phyloP scores from a whole-genome alignment of 1,140 invertebrate species.

The Geopemphigus sp. region DNA sequence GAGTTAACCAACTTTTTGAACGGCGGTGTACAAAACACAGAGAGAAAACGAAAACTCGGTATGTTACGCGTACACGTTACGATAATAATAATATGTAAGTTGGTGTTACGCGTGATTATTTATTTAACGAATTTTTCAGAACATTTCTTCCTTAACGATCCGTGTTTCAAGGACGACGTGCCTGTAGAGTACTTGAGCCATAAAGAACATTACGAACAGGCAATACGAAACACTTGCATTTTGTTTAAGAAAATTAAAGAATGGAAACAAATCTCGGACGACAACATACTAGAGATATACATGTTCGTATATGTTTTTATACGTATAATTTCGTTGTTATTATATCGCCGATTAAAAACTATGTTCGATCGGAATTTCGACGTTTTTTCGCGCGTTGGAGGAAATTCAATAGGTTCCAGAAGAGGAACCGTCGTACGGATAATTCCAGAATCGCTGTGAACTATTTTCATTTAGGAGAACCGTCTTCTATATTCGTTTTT shows the following conservation, averaged over 20 bases:
- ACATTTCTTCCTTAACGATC: constrained; percentile 70
- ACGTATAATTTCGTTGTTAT: too few species aligned
- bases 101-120: background rate
- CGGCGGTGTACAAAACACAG: constrained; percentile 72
- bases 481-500: too few species aligned
- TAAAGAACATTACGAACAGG: constrained; percentile 79
- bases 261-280: constrained; percentile 51
- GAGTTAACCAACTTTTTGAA: constrained; percentile 78
- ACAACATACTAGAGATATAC: constrained; percentile 52
- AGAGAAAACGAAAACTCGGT: constrained; percentile 71
- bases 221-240: constrained; percentile 70
- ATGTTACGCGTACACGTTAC: constrained; percentile 52
- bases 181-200: constrained; percentile 78
- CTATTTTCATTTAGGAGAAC: too few species aligned
- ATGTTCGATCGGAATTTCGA: too few species aligned
- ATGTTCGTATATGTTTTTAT: constrained; percentile 37
- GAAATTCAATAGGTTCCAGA: too few species aligned
- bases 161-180: constrained; percentile 66
- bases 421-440: too few species aligned
- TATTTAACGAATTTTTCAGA: constrained; percentile 59
- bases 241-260: constrained; percentile 72
- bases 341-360: too few species aligned
- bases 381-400: too few species aligned
- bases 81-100: too few species aligned
- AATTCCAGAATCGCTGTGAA: too few species aligned